phyloP scores from a whole-genome alignment of 2,888 invertebrate species.

The Cephus sareptanus region DNA sequence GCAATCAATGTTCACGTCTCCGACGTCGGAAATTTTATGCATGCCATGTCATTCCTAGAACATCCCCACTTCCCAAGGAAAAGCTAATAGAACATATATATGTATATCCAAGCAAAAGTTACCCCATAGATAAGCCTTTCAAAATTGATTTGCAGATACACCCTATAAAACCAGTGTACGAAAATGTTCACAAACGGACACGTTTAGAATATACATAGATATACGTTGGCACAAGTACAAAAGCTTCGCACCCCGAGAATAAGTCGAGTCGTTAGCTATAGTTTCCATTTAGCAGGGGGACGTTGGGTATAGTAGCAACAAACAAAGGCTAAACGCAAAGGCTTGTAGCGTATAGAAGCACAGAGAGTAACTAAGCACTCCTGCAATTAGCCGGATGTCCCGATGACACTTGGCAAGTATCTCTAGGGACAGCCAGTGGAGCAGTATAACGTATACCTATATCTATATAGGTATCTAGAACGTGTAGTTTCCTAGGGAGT shows the following conservation, averaged over 20 bases:
- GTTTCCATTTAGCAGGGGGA: neutral
- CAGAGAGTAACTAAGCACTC: slow-evolving; percentile 59
- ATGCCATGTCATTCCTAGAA: neutral
- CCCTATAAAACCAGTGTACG: neutral
- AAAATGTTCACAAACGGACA: neutral
- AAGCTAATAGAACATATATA: neutral
- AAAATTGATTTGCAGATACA: neutral
- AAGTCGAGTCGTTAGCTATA: neutral
- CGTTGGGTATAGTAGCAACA: neutral
- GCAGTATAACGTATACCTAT: neutral
- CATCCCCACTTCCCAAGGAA: neutral
- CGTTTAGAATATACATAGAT: neutral
- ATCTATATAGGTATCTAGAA: neutral
- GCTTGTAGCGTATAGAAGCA: slow-evolving; percentile 58
- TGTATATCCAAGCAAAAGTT: neutral
- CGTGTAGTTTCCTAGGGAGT: neutral
- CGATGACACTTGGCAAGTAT: slow-evolving; percentile 57
- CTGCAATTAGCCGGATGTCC: slow-evolving; percentile 61
- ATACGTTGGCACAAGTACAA: neutral
- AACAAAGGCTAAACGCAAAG: slow-evolving; percentile 61
- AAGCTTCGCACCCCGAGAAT: neutral
- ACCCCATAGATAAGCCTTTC: neutral
- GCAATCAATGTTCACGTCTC: slow-evolving; percentile 62
- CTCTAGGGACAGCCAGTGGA: slow-evolving; percentile 34
- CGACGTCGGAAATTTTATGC: slow-evolving; percentile 34